Evolutionary conservation across 2,888 invertebrate species (phyloP).

Genomic region (Amphimallon solstitiale): DNA sequence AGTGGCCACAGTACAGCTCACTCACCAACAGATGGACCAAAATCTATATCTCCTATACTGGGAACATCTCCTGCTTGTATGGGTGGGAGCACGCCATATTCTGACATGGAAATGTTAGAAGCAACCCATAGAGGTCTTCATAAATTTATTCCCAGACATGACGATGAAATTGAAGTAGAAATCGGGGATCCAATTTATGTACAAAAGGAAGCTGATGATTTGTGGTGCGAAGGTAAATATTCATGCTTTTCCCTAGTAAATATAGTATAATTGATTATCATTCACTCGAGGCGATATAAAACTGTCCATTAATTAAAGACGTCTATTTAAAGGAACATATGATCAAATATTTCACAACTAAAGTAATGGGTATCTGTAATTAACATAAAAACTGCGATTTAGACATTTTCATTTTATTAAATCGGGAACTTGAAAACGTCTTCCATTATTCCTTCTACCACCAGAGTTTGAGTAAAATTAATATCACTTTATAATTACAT

Average conservation of each 20-base stretch:
- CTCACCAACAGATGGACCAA: slow-evolving; percentile 86
- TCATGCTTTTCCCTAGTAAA: neutral
- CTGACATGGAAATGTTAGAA: slow-evolving; percentile 73
- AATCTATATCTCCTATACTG: slow-evolving; percentile 79
- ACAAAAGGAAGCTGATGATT: slow-evolving; percentile 94
- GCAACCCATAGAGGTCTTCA: slow-evolving; percentile 96
- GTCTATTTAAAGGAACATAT: too few species aligned
- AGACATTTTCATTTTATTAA: too few species aligned
- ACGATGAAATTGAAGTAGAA: slow-evolving; percentile 95
- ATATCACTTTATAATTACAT: too few species aligned
- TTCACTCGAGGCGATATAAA: too few species aligned
- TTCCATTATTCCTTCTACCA: too few species aligned
- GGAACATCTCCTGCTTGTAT: slow-evolving; percentile 66
- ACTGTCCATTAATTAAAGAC: too few species aligned
- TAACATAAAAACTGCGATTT: too few species aligned
- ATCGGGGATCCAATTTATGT: slow-evolving; percentile 98
- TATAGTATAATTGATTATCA: too few species aligned
- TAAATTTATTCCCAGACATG: slow-evolving; percentile 94
- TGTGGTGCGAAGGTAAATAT: slow-evolving; percentile 93
- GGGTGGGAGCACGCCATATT: slow-evolving; percentile 80
- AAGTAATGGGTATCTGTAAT: too few species aligned
- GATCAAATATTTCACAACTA: too few species aligned
- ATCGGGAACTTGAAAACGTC: too few species aligned
- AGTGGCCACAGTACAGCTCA: slow-evolving; percentile 93
- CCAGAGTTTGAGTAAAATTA: too few species aligned